Percentiles rank a stretch among this genome's conserved stretches.
phyloP scores from a whole-genome alignment of 2,113 vertebrate species.

The Mormoops blainvillei region DNA sequence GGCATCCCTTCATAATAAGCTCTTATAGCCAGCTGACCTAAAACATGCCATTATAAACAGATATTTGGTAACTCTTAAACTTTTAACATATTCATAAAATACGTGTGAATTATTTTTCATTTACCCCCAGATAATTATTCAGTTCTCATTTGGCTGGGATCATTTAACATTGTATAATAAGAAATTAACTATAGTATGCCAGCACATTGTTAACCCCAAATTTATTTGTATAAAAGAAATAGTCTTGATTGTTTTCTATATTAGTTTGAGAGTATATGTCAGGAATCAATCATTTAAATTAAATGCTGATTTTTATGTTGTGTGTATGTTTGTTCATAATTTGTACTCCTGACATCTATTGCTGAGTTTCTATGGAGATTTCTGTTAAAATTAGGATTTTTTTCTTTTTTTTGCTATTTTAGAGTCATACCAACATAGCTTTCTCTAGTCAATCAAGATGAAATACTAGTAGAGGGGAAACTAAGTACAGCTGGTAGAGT shows the following conservation, averaged over 20 bases:
- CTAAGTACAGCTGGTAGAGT: background rate
- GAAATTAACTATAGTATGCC: background rate
- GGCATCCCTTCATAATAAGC: constrained; percentile 27
- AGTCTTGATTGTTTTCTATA: background rate
- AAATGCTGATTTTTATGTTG: background rate
- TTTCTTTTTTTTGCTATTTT: background rate
- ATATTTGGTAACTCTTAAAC: constrained; percentile 59
- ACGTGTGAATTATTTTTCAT: constrained; percentile 56
- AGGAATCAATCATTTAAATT: background rate
- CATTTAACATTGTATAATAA: constrained; percentile 41
- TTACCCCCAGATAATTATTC: constrained; percentile 50
- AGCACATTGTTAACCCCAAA: background rate
- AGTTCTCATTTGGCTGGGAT: constrained; percentile 5
- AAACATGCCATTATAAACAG: constrained; percentile 50
- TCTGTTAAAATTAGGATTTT: background rate
- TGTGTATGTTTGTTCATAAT: background rate
- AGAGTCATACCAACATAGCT: background rate
- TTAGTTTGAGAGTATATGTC: background rate
- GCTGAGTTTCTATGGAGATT: background rate
- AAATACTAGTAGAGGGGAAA: background rate
- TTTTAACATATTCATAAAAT: constrained; percentile 63
- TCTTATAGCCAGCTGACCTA: constrained; percentile 60
- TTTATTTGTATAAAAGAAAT: constrained; percentile 20
- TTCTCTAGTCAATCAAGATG: background rate
- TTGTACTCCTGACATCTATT: background rate